Base-by-base conservation (phyloP, 2,797 vertebrate genomes). In the Philypnodon macrostomus region DNA sequence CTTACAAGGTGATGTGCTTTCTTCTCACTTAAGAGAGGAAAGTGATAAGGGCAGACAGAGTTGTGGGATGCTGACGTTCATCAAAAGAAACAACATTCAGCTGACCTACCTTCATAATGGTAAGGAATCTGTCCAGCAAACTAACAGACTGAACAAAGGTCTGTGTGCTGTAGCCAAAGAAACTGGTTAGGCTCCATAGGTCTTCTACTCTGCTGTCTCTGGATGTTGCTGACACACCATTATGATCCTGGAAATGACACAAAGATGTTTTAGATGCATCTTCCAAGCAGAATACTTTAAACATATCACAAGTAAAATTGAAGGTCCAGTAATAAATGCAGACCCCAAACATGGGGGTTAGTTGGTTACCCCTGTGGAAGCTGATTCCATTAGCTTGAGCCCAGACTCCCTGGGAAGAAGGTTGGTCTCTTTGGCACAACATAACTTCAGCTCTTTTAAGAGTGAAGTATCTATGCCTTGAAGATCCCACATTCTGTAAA, bases 111-210 rank as follows among this genome's bases (percentile, higher is more conserved):
- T 98, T 99, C 93, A 98, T 97, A 47, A 93, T 87, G 44, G 95
- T 87, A 73, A 99, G 80, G 80, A 98, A 99, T 84, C 97, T 89
- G 77, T 99, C 97, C 65, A 98, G 86, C 71, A 97, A 89, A 81
- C 93, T 99, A 49, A 97, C 94, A 64, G 96, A 92, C 80, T 94
- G 84, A 54, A 95, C 95, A 85, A 99, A 99, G 0, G 95, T 99
- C 73, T 95, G 93, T 29, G 94, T 96, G 73, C 92, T 90, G 85
- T 95, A 96, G 50, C 93, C 95, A 47, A 98, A 98, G 74, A 98
- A 99, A 75, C 87, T 98, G 64, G 92, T 94, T 81, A 98, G 81
- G 47, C 95, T 92, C 92, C 93, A 95, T 36, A 99, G 87, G 58
- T 98, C 97, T 77, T 96, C 94, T 58, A 95, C 96, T 85, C 92